Base-by-base conservation (phyloP, 2,888 invertebrate genomes). In the Sesia apiformis region DNA sequence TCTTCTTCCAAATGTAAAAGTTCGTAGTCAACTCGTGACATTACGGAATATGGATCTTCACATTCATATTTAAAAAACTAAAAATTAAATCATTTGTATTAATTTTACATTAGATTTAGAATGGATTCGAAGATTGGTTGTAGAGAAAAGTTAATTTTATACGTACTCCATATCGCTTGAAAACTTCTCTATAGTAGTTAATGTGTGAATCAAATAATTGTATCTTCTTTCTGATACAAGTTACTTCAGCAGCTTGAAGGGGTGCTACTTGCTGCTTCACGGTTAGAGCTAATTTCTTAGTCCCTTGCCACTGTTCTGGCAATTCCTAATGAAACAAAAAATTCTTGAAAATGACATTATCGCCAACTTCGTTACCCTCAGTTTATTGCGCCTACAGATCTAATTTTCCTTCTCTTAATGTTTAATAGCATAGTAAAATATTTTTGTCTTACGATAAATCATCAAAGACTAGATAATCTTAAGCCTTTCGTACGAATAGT, bases 181-280 rank as follows among this genome's bases (percentile, higher is more conserved):
- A 98, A 43, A 94, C 93, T 79, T 98, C 98, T 58, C 98, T 90
- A 72, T 97, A 98, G 63, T 94, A 94, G 50, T 92, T 92, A 54
- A 98, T 94, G 61, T 94, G 93, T 3, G 91, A 89, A 75, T 98
- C 98, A 76, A 98, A 98, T 1, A 93, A 92, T 0, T 93, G 90
- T 63, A 97, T 96, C 73, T 95, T 95, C 70, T 95, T 95, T 49
- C 98, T 91, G 54, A 98, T 97, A 63, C 95, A 95, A 6, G 96
- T 93, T 3, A 98, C 98, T 90, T 98, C 98, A 5, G 95, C 94
- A 40, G 98, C 97, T 89, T 98, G 98, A 46, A 98, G 81, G 0
- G 98, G 98, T 4, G 97, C 97, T 39, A 98, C 97, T 81, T 96
- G 96, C 76, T 98, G 98, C 75, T 98, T 98, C 3, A 97, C 95